A percentile compares a stretch with the other conserved stretches of the same genome.
phyloP scores from a whole-genome alignment of 2,113 vertebrate species.

The Periophthalmus modestus region DNA sequence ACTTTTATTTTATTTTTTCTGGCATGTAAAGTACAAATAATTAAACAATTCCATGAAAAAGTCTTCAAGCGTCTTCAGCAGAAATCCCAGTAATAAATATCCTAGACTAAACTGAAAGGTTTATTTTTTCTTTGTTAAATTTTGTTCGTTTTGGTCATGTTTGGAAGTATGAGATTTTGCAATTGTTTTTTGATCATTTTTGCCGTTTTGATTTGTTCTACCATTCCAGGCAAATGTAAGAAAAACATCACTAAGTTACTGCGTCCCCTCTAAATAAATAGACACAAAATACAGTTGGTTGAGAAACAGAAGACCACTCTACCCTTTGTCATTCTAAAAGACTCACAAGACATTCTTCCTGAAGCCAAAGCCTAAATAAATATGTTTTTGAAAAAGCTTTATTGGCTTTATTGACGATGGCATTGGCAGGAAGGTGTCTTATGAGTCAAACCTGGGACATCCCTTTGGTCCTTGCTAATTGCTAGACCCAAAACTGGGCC shows the following conservation, averaged over 20 bases:
- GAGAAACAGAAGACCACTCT: constrained; percentile 82
- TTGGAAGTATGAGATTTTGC: constrained; percentile 81
- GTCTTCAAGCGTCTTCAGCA: constrained; percentile 92
- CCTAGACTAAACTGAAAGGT: constrained; percentile 91
- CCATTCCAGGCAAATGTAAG: constrained; percentile 87
- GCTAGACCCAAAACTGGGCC: constrained; percentile 35
- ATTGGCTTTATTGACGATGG: constrained; percentile 12
- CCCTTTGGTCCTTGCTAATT: constrained; percentile 38
- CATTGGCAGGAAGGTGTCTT: constrained; percentile 67
- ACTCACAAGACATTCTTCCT: constrained; percentile 68
- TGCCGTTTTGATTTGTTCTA: constrained; percentile 77
- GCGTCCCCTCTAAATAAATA: constrained; percentile 85
- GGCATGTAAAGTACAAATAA: constrained; percentile 99
- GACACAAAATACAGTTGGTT: constrained; percentile 83
- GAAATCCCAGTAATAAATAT: constrained; percentile 94
- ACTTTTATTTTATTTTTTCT: constrained; percentile 89
- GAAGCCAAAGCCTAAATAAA: constrained; percentile 26
- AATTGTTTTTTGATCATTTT: constrained; percentile 74
- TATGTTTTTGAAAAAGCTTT: neutral
- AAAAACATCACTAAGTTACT: constrained; percentile 87
- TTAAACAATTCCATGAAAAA: constrained; percentile 99
- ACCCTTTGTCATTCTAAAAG: constrained; percentile 60
- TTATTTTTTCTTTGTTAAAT: constrained; percentile 73
- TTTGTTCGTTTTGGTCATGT: constrained; percentile 80
- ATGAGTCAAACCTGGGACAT: constrained; percentile 57